A percentile compares a stretch with the other conserved stretches of the same genome.
These are phyloP conservation scores for Buathra laborator DNA, from an alignment of 2,888 invertebrate genomes.

Conservation along the genomic window DNA sequence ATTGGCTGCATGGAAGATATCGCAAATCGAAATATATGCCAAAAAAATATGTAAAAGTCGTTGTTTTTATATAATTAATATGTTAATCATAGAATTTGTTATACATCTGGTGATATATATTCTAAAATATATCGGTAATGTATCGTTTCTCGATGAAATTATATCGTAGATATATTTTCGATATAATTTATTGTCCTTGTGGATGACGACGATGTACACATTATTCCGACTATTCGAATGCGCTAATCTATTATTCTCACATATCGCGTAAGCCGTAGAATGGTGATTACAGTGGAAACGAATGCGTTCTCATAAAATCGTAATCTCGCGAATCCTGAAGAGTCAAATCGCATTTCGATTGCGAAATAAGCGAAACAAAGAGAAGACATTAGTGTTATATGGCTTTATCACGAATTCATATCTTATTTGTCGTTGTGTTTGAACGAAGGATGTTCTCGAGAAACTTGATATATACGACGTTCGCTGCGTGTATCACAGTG, in stretches of 20 bases:
- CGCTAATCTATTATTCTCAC: background rate
- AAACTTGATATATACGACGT: conserved; percentile 12
- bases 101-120: too few relatives aligned
- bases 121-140: too few relatives aligned
- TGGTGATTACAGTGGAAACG: background rate
- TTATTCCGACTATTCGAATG: background rate
- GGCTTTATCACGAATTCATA: conserved; percentile 45
- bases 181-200: too few relatives aligned
- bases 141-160: too few relatives aligned
- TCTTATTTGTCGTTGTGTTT: conserved; percentile 41
- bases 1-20: too few relatives aligned
- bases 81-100: too few relatives aligned
- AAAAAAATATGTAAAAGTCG: too few relatives aligned
- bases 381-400: conserved; percentile 12
- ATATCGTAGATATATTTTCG: too few relatives aligned
- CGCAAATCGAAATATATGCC: too few relatives aligned
- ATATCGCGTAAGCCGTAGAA: background rate
- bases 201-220: too few relatives aligned
- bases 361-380: background rate
- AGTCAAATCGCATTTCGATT: background rate
- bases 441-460: conserved; percentile 10
- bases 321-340: background rate
- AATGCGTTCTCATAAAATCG: background rate
- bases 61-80: too few relatives aligned
- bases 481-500: background rate